Evolutionary conservation across 1,140 invertebrate species (phyloP).

Genomic region (Papilio machaon): DNA sequence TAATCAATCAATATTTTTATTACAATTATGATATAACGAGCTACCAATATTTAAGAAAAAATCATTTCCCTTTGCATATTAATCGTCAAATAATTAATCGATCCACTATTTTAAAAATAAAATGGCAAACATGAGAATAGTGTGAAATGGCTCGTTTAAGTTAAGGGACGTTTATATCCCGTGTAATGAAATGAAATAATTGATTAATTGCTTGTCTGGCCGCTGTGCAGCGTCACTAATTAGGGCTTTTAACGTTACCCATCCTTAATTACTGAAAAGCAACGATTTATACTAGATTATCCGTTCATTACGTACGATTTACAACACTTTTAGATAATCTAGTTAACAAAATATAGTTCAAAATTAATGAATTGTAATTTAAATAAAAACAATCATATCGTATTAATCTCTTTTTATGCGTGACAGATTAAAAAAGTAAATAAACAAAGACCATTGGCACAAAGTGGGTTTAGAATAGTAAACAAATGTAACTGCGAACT

Average conservation of each 20-base stretch:
- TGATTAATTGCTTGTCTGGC: slow-evolving; percentile 61
- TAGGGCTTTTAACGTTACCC: slow-evolving; percentile 42
- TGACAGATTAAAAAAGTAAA: too few relatives aligned
- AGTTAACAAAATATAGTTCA: neutral
- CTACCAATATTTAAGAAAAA: too few relatives aligned
- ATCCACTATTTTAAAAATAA: too few relatives aligned
- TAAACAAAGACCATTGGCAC: neutral
- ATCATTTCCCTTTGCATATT: too few relatives aligned
- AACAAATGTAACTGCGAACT: neutral
- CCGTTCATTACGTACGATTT: neutral
- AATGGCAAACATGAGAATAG: neutral
- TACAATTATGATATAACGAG: too few relatives aligned
- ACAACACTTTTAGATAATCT: neutral
- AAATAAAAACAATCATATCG: too few relatives aligned
- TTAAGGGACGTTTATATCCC: slow-evolving; percentile 40
- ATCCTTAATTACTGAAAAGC: slow-evolving; percentile 21
- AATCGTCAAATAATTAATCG: too few relatives aligned
- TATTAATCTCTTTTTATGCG: too few relatives aligned
- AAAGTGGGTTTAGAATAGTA: neutral
- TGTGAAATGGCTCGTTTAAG: slow-evolving; percentile 9
- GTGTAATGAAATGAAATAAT: slow-evolving; percentile 64
- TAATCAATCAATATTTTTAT: too few relatives aligned
- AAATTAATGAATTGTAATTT: neutral
- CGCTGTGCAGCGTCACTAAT: slow-evolving; percentile 44
- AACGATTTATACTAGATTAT: slow-evolving; percentile 8